A percentile compares a stretch with the other conserved stretches of the same genome.
phyloP scores from a whole-genome alignment of 2,113 vertebrate genomes.

The Sylvicapra grimmia region DNA sequence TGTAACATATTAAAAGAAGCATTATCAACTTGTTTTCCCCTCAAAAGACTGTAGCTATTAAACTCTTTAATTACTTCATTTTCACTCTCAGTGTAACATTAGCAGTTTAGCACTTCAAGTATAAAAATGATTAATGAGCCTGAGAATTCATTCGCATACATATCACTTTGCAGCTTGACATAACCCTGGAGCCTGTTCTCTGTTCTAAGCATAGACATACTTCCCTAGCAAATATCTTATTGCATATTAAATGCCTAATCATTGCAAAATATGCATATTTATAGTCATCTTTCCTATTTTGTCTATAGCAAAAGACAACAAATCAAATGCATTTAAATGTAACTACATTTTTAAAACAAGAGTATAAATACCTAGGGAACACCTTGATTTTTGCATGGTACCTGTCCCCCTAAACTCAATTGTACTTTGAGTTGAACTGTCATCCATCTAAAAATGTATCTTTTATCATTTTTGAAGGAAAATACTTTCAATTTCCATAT shows the following conservation, averaged over 20 bases:
- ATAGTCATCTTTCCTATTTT: conserved; percentile 44
- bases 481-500: conserved; percentile 31
- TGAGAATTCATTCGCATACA: conserved; percentile 67
- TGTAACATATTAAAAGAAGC: conserved; percentile 38
- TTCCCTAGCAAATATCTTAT: conserved; percentile 64
- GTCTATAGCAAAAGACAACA: conserved; percentile 25
- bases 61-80: conserved; percentile 75
- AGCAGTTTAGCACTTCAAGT: conserved; percentile 73
- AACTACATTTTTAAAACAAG: conserved; percentile 15
- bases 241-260: conserved; percentile 66
- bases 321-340: conserved; percentile 24
- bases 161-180: conserved; percentile 59
- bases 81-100: conserved; percentile 69
- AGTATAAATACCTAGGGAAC: neutral
- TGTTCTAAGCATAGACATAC: conserved; percentile 36
- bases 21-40: conserved; percentile 69
- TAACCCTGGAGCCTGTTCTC: conserved; percentile 38
- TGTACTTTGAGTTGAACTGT: neutral
- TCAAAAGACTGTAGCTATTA: conserved; percentile 69
- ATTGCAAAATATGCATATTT: conserved; percentile 59
- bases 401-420: neutral
- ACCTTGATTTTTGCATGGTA: neutral
- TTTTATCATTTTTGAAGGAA: conserved; percentile 22
- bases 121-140: conserved; percentile 76
- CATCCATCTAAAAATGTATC: neutral